Evolutionary conservation across 2,797 vertebrate species (phyloP).

Genomic region (Avahi laniger): DNA sequence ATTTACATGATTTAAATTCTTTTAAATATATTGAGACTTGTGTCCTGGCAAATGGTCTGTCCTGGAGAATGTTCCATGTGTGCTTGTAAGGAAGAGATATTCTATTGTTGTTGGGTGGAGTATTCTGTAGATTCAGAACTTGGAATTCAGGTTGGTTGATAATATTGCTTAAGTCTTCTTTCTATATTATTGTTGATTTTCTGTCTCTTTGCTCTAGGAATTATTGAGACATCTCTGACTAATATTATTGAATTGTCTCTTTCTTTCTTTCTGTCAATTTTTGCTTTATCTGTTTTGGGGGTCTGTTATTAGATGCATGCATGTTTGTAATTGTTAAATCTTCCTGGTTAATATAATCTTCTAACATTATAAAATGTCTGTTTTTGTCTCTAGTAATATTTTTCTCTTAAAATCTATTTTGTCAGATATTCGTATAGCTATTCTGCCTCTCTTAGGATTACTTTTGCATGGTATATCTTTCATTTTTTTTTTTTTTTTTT

Average conservation of each 20-base stretch:
- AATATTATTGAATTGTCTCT: neutral
- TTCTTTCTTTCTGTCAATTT: slow-evolving; percentile 14
- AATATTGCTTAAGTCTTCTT: neutral
- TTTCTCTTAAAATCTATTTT: neutral
- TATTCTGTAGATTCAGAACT: neutral
- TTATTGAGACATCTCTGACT: neutral
- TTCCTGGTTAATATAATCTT: neutral
- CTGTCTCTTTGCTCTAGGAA: neutral
- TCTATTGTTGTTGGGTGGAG: neutral
- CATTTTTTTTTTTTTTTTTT: neutral
- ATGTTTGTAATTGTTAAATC: neutral
- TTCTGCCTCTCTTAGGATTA: neutral
- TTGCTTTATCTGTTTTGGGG: neutral
- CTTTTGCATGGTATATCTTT: neutral
- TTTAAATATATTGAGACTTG: neutral
- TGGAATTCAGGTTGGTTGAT: neutral
- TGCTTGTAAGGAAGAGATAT: neutral
- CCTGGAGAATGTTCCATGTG: neutral
- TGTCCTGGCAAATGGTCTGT: neutral
- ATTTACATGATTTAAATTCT: neutral
- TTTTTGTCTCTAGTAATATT: neutral
- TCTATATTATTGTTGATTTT: neutral
- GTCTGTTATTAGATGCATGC: neutral
- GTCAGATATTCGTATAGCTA: neutral
- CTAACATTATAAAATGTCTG: neutral